Evolutionary conservation across 1,140 invertebrate species (phyloP).

Genomic region (Drosophila persimilis): DNA sequence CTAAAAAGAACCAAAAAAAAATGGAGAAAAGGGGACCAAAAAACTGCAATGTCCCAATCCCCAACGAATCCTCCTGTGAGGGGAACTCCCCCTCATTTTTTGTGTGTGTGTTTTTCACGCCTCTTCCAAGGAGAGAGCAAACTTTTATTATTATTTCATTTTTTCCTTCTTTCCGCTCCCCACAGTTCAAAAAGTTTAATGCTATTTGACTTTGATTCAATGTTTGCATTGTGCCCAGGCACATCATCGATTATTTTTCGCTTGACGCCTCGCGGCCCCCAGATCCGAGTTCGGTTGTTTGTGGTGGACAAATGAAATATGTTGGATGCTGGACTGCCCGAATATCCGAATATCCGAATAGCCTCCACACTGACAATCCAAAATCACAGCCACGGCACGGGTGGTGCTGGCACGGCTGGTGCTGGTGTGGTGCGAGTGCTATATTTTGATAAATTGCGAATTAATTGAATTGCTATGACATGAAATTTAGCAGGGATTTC

Average conservation of each 20-base stretch:
- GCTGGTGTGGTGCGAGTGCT: slow-evolving; percentile 9
- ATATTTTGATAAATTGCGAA: slow-evolving; percentile 49
- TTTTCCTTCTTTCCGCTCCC: slow-evolving; percentile 48
- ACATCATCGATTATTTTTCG: slow-evolving; percentile 71
- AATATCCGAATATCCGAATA: slow-evolving; percentile 34
- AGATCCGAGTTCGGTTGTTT: slow-evolving; percentile 29
- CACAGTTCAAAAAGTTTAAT: slow-evolving; percentile 78
- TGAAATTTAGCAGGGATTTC: slow-evolving; percentile 42
- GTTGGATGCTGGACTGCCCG: slow-evolving; percentile 45
- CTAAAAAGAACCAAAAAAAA: slow-evolving; percentile 26
- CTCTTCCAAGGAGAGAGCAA: slow-evolving; percentile 37
- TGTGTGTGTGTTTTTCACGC: slow-evolving; percentile 55
- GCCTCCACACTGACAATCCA: slow-evolving; percentile 36
- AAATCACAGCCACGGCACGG: no score
- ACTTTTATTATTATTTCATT: slow-evolving; percentile 55
- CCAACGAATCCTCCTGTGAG: neutral
- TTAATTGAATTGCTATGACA: slow-evolving; percentile 54
- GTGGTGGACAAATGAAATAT: slow-evolving; percentile 54
- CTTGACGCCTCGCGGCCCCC: slow-evolving; percentile 24
- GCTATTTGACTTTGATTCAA: slow-evolving; percentile 80
- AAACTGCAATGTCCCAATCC: slow-evolving; percentile 35
- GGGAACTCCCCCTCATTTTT: slow-evolving; percentile 3
- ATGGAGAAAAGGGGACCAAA: slow-evolving; percentile 18
- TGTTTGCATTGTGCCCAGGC: slow-evolving; percentile 67
- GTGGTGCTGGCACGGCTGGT: no score